A percentile compares a stretch with the other conserved stretches of the same genome.
phyloP scores from a whole-genome alignment of 2,888 invertebrate species.

The Coelinius sp. region DNA sequence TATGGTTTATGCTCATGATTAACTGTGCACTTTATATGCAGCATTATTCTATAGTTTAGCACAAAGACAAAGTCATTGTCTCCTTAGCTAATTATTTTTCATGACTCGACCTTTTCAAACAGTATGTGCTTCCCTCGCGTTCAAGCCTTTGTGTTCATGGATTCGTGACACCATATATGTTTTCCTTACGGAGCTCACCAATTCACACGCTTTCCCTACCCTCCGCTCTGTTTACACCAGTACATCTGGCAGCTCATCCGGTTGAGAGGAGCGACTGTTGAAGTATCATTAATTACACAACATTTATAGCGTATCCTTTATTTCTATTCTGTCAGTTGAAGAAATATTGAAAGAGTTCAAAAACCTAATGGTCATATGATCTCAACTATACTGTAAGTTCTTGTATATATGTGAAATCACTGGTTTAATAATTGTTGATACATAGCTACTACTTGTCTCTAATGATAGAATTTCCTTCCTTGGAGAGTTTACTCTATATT shows the following conservation, averaged over 20 bases:
- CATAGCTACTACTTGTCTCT: neutral
- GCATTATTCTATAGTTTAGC: neutral
- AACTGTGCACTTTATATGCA: neutral
- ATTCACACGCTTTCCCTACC: slow-evolving; percentile 23
- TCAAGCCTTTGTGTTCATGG: slow-evolving; percentile 6
- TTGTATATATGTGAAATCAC: neutral
- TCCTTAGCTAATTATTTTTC: slow-evolving; percentile 6
- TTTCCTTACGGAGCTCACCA: slow-evolving; percentile 10
- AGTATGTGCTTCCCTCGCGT: neutral
- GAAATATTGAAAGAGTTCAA: neutral
- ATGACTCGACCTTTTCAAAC: slow-evolving; percentile 19
- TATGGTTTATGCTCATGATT: neutral
- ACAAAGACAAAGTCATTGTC: slow-evolving; percentile 5
- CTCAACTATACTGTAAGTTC: neutral
- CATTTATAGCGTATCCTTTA: neutral
- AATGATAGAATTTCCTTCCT: neutral
- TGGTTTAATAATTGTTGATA: neutral
- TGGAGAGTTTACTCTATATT: neutral
- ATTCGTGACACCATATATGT: slow-evolving; percentile 17
- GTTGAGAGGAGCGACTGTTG: slow-evolving; percentile 9
- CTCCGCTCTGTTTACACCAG: slow-evolving; percentile 12
- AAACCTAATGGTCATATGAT: neutral
- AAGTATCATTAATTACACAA: slow-evolving; percentile 23
- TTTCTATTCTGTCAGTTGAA: neutral
- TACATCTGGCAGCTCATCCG: slow-evolving; percentile 20